Evolutionary conservation across 2,113 vertebrate species (phyloP), one percentile per base, ranked within the genome.

Genomic region (Cyprinodon tularosa): DNA sequence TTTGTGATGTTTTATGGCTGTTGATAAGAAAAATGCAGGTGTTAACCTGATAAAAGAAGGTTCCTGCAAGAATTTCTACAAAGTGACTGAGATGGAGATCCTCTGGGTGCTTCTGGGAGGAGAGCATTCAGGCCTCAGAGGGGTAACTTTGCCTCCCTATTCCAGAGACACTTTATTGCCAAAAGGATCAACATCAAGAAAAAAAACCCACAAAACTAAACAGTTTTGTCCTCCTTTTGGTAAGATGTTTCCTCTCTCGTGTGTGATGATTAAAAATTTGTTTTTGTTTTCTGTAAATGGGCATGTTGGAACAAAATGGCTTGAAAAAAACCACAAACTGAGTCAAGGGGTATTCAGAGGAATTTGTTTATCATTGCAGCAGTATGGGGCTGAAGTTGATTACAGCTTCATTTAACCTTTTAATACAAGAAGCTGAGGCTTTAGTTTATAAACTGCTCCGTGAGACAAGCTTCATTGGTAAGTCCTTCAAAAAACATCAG

Each of bases 91-190:
- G 62, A 76, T 77, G 48, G 66, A 69, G 71, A 78, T 82, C 66
- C 80, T 45, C 37, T 40, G 22, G 36, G 63, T 74, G 67, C 72
- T 81, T 77, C 77, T 80, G 86, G 88, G 77, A 82, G 82, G 78
- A 64, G 80, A 88, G 75, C 80, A 50, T 84, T 89, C 83, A 84
- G 90, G 77, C 37, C 77, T 39, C 13, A 57, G 67, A 74, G 59
- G 71, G 80, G 74, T 48, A 88, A 71, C 81, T 37, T 62, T 66
- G 68, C 69, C 59, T 76, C 66, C 69, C 62, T 62, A 71, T 77
- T 78, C 37, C 64, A 75, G 72, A 72, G 81, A 78, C 15, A 48
- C 62, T 68, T 61, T 68, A 29, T 40, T 75, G 74, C 65, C 74
- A 68, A 57, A 38, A 79, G 72, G 29, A 29, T 50, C 57, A 69